Base-by-base conservation (phyloP, 2,888 invertebrate genomes). In the Oxystoma pomonae region DNA sequence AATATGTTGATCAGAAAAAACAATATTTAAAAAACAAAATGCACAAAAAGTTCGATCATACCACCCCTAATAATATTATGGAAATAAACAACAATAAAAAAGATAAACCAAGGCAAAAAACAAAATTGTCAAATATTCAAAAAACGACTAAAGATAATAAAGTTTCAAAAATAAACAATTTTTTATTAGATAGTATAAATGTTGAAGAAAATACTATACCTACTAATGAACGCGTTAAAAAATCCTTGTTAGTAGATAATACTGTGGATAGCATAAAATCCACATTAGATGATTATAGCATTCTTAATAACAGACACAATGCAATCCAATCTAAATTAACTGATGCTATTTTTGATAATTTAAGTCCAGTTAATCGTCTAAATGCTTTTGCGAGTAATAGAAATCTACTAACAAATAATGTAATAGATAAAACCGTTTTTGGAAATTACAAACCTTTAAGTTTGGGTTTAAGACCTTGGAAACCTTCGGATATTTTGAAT, bases 381-480 rank as follows among this genome's bases (percentile, higher is more conserved):
- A 3, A 35, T 35, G 35, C 5, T 35, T 35, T 35, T 35, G 3
- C 5, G 3, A 12, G 35, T 35, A 7, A 35, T 35, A 35, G 12
- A 35, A 35, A 35, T 35, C 35, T 35, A 35, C 35, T 35, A 35
- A 35, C 35, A 3, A 35, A 35, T 12, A 35, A 12, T 20, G 19
- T 35, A 3, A 35, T 35, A 7, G 35, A 35, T 35, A 35, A 12
- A 35, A 7, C 35, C n/a, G 51, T 53, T 18, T 70, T 71, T 61
- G 71, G 69, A 1, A 63, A 67, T 12, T 73, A 74, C 58, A 66
- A 66, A 19, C 69, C 73, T 5, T 51, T 69, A 22, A 69, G 70
- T 1, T 52, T 66, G 17, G 60, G 65, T n/a, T 58, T 73, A 55
- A 69, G 63, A 63, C 35, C 64, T 3, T 74, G 72, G 73, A 70